Evolutionary conservation across 2,888 invertebrate species (phyloP), one percentile per base, ranked within the genome.

Genomic region (Dicranocentrus wangi): DNA sequence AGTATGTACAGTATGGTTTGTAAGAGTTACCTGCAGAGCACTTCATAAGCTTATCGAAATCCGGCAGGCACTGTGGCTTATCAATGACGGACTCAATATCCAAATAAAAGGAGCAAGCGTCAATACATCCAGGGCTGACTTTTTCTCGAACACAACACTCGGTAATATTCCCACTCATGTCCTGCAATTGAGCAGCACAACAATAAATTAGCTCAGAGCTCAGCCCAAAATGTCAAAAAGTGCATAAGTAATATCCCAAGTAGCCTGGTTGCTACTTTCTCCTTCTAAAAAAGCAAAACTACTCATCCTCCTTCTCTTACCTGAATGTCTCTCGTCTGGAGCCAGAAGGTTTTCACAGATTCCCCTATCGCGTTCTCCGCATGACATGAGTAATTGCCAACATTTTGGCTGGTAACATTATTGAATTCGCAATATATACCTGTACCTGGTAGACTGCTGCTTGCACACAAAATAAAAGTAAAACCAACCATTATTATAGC

Each of bases 11-110:
- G n/a, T n/a, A n/a, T n/a, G n/a, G n/a, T n/a, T n/a, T n/a, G 21
- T 55, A 55, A 17, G 39, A 19, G n/a, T 23, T 88, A 92, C 92
- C 92, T 77, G 95, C 94, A 0, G 95, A 95, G 87, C 95, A 95
- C 87, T 92, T 93, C 94, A 95, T 94, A 68, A 95, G 90, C 87
- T 95, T 95, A 88, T 94, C 93, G 87, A 95, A 94, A 89, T 95
- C 95, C 81, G 92, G 91, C 87, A 95, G 92, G 88, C 95, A 95
- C 87, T 94, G 93, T 0, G 94, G 93, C 58, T 92, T 91, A 89
- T 94, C 93, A 88, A 94, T 93, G 60, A 95, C 93, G 66, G 93
- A 92, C 88, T 95, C 94, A 88, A 95, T 93, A 88, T 95, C 95
- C 70, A 95, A 89, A 87, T 94, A 94, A 89, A 94, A 94, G 77